Conservation (phyloP, 2,888 invertebrate species). For the Apotomis betuletana region DNA sequence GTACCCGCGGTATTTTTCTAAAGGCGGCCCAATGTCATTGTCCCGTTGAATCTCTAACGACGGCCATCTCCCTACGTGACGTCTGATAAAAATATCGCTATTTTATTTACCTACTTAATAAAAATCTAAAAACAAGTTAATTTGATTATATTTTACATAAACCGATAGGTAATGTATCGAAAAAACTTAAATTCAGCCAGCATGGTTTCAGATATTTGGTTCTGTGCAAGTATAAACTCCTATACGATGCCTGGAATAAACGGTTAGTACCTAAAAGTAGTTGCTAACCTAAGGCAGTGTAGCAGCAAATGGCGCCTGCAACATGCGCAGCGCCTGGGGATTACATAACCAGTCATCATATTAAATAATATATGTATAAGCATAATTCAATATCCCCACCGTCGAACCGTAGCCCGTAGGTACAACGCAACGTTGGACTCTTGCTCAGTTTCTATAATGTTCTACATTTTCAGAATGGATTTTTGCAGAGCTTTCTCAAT, state of each 20-base stretch:
- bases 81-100: too few species aligned
- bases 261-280: not conserved
- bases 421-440: slow-evolving; percentile 36
- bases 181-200: too few species aligned
- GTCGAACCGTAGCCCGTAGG: slow-evolving; percentile 41
- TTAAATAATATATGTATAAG: slow-evolving; percentile 65
- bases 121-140: too few species aligned
- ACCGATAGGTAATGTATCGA: too few species aligned
- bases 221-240: too few species aligned
- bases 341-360: slow-evolving; percentile 71
- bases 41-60: too few species aligned
- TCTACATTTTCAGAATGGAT: slow-evolving; percentile 60
- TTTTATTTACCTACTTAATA: too few species aligned
- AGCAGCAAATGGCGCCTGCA: slow-evolving; percentile 60
- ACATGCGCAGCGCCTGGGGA: slow-evolving; percentile 71
- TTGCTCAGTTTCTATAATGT: slow-evolving; percentile 47
- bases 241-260: slow-evolving; percentile 1
- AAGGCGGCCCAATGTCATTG: too few species aligned
- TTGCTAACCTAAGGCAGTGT: slow-evolving; percentile 9
- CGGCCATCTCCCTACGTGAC: too few species aligned
- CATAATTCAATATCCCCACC: slow-evolving; percentile 64
- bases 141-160: too few species aligned
- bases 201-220: too few species aligned
- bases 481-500: slow-evolving; percentile 68
- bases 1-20: too few species aligned